Percentiles rank a stretch among this genome's conserved stretches.
These are phyloP conservation scores for Tenthredo scrophulariae DNA, from an alignment of 2,888 invertebrate genomes.

Conservation along the genomic window DNA sequence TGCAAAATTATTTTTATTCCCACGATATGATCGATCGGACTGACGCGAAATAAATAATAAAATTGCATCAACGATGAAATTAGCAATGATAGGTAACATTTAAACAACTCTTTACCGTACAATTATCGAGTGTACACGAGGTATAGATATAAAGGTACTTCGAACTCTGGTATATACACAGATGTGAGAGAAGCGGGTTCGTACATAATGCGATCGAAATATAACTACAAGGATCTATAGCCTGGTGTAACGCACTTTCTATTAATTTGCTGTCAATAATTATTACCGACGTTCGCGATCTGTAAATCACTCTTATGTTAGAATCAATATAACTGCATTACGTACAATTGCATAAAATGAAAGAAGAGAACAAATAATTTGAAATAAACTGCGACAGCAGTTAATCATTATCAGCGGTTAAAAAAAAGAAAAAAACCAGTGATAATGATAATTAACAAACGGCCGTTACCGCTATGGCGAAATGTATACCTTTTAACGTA, in stretches of 20 bases:
- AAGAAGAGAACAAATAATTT: background rate
- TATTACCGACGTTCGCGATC: slow-evolving; percentile 15
- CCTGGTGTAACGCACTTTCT: slow-evolving; percentile 38
- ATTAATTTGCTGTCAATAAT: slow-evolving; percentile 26
- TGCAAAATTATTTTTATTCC: background rate
- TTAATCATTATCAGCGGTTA: background rate
- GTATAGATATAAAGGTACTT: background rate
- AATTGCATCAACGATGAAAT: background rate
- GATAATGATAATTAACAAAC: slow-evolving; percentile 5
- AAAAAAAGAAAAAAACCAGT: background rate
- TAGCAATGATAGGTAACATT: background rate
- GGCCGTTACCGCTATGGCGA: background rate
- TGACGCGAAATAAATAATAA: background rate
- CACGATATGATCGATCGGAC: background rate
- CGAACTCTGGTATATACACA: background rate
- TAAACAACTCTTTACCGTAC: background rate
- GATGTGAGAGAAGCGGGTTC: background rate
- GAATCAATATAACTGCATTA: background rate
- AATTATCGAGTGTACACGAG: slow-evolving; percentile 7
- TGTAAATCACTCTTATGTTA: background rate
- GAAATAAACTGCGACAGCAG: background rate
- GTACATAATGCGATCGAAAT: background rate
- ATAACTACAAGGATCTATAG: background rate
- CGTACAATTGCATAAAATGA: background rate
- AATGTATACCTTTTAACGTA: slow-evolving; percentile 20